Evolutionary conservation across 2,113 vertebrate species (phyloP).

Genomic region (Puntigrus tetrazona): DNA sequence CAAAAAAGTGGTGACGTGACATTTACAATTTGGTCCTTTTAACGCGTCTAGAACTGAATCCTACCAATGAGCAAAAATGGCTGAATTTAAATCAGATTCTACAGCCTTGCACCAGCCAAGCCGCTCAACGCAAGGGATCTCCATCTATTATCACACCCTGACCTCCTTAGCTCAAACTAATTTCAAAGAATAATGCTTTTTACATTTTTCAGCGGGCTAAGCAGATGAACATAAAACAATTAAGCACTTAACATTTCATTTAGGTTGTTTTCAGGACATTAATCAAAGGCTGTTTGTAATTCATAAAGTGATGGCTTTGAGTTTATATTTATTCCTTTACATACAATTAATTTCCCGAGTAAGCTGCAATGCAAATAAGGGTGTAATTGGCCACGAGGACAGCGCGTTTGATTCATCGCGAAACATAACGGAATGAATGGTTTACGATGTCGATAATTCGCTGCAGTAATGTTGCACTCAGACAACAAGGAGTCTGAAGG

Average conservation of each 20-base stretch:
- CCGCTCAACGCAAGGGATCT: background rate
- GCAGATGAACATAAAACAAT: background rate
- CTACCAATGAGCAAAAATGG: background rate
- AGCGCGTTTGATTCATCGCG: slow-evolving; percentile 6
- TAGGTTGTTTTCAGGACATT: background rate
- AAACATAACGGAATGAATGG: slow-evolving; percentile 22
- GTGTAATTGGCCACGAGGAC: slow-evolving; percentile 13
- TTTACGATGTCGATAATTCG: slow-evolving; percentile 11
- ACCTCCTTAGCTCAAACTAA: background rate
- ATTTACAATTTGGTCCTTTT: background rate
- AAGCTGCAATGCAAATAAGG: slow-evolving; percentile 15
- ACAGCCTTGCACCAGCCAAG: background rate
- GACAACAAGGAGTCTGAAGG: slow-evolving; percentile 35
- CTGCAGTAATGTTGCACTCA: slow-evolving; percentile 3
- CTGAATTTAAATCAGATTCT: background rate
- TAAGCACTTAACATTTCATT: background rate
- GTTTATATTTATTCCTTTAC: background rate
- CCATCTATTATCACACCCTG: too few species aligned
- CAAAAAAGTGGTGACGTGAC: background rate
- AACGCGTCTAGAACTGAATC: background rate
- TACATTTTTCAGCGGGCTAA: background rate
- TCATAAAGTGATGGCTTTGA: background rate
- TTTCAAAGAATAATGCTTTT: background rate
- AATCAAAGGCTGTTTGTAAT: slow-evolving; percentile 8
- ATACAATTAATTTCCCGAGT: slow-evolving; percentile 7